phyloP scores from a whole-genome alignment of 2,113 vertebrate genomes.

The Brachypteracias leptosomus region DNA sequence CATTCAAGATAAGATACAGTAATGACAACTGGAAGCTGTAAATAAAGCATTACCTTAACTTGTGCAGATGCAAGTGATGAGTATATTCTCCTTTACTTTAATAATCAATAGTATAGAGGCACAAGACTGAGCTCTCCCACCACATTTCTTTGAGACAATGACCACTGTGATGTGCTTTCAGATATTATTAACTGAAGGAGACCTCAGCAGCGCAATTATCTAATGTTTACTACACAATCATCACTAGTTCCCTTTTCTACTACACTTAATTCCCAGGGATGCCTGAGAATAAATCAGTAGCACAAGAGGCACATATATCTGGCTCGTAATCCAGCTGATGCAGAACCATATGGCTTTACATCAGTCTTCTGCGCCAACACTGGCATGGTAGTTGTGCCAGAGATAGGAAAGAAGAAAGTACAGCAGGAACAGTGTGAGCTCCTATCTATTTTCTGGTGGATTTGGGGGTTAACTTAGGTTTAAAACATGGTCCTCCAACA shows the following conservation, averaged over 20 bases:
- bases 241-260: background rate
- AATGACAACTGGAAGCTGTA: background rate
- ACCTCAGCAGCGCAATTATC: background rate
- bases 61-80: background rate
- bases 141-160: background rate
- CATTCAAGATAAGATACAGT: background rate
- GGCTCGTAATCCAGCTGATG: background rate
- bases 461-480: background rate
- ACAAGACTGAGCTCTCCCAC: background rate
- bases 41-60: background rate
- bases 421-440: background rate
- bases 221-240: background rate
- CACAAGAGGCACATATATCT: background rate
- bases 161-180: background rate
- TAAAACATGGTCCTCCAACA: background rate
- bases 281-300: background rate
- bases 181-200: background rate
- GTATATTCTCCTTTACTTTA: background rate
- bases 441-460: background rate
- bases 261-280: background rate
- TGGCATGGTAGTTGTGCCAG: background rate
- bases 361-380: background rate
- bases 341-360: background rate
- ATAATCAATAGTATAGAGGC: background rate
- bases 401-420: background rate